A percentile compares a stretch with the other conserved stretches of the same genome.
Conservation (phyloP, 1,140 invertebrate species). For the Lepidurus apus region DNA sequence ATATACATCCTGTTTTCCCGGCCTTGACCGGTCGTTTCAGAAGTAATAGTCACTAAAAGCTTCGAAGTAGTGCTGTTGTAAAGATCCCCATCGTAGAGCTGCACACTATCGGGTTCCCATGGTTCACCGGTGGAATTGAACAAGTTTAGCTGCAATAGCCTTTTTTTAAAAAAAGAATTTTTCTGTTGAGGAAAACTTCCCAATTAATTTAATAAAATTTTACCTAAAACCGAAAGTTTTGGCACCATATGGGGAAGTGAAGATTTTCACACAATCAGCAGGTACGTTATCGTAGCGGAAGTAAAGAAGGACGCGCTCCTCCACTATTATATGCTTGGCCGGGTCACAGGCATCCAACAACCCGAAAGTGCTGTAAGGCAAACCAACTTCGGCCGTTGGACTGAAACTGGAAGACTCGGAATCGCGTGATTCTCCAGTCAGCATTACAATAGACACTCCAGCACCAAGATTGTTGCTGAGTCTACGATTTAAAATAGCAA, state of each 20-base stretch:
- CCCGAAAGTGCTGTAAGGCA: slow-evolving; percentile 93
- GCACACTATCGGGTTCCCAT: slow-evolving; percentile 74
- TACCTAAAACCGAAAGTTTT: slow-evolving; percentile 80
- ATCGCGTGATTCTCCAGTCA: slow-evolving; percentile 88
- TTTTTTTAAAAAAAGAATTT: slow-evolving; percentile 41
- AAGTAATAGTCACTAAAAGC: slow-evolving; percentile 37
- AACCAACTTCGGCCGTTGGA: slow-evolving; percentile 66
- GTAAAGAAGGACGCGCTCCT: slow-evolving; percentile 86
- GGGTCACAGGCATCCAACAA: slow-evolving; percentile 94
- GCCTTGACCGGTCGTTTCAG: slow-evolving; percentile 31
- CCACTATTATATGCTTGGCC: slow-evolving; percentile 80
- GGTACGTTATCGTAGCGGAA: slow-evolving; percentile 96
- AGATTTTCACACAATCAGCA: slow-evolving; percentile 97
- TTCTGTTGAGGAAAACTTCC: slow-evolving; percentile 33
- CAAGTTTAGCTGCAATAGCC: slow-evolving; percentile 86
- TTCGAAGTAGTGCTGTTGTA: slow-evolving; percentile 69
- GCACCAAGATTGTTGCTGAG: slow-evolving; percentile 79
- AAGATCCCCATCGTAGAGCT: slow-evolving; percentile 85
- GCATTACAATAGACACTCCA: slow-evolving; percentile 78
- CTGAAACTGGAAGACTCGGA: slow-evolving; percentile 78
- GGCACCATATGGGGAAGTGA: slow-evolving; percentile 71
- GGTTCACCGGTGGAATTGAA: slow-evolving; percentile 80
- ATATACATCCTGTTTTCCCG: slow-evolving; percentile 62
- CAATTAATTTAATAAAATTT: slow-evolving; percentile 2
- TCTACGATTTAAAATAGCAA: slow-evolving; percentile 48